These are phyloP conservation scores for Apomyelois bistriatella DNA, from an alignment of 2,888 invertebrate species.

Conservation along the genomic window DNA sequence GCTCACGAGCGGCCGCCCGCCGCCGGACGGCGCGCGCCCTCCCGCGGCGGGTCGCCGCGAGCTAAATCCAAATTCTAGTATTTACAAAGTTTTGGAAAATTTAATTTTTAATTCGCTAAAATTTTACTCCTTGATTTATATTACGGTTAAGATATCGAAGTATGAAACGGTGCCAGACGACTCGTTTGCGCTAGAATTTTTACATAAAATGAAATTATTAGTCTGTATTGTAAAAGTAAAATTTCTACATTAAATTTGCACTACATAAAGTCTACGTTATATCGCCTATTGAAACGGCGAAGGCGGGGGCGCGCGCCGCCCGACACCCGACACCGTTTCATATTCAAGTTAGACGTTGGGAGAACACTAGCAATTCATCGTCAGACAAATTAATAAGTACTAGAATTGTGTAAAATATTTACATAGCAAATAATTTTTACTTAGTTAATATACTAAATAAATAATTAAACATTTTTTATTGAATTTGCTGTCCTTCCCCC, in stretches of 20 bases:
- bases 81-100: conserved; percentile 79
- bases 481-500: conserved; percentile 81
- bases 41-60: conserved; percentile 47
- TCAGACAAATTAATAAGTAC: conserved; percentile 75
- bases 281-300: conserved; percentile 53
- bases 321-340: conserved; percentile 51
- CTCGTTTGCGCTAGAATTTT: conserved; percentile 78
- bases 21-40: conserved; percentile 36
- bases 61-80: conserved; percentile 73
- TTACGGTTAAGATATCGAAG: conserved; percentile 72
- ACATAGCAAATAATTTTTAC: conserved; percentile 79
- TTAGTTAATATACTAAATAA: conserved; percentile 78
- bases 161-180: conserved; percentile 76
- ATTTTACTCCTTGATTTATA: conserved; percentile 79
- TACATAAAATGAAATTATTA: conserved; percentile 76
- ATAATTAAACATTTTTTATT: conserved; percentile 79
- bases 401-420: conserved; percentile 79
- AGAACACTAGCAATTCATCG: conserved; percentile 73
- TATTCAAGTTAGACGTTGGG: conserved; percentile 66
- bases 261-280: conserved; percentile 66
- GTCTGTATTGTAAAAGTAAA: conserved; percentile 75
- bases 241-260: conserved; percentile 77
- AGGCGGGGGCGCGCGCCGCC: conserved; percentile 72
- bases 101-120: conserved; percentile 80
- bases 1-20: conserved; percentile 67